Base-by-base conservation (phyloP, 2,888 invertebrate genomes). In the Zelleria hepariella region DNA sequence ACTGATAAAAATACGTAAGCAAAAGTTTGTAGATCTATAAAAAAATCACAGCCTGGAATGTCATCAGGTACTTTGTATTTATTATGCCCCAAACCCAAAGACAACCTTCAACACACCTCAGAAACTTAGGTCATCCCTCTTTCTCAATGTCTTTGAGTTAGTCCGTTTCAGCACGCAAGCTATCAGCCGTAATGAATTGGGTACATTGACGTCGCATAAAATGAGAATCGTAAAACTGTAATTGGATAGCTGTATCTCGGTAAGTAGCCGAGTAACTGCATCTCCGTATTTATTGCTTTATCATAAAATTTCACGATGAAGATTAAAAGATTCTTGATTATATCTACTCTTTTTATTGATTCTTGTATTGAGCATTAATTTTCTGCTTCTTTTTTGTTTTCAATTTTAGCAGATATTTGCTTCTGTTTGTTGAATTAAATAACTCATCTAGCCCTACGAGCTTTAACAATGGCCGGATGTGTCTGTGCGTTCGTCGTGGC, bases 381-480 rank as follows among this genome's bases (percentile, higher is more conserved):
- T n/a, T n/a, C n/a, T n/a, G n/a, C n/a, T n/a, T n/a, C n/a, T n/a
- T n/a, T n/a, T n/a, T n/a, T n/a, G n/a, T n/a, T n/a, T 32, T 42
- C 10, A 42, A 42, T 42, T 42, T 42, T 7, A 15, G 10, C 15
- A 42, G n/a, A n/a, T n/a, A n/a, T n/a, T 42, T 42, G 10, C 32
- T 42, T 42, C 32, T 42, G 32, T 42, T 42, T 42, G 15, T 42
- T 10, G 7, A 32, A 32, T 32, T 32, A 10, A 10, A 42, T 6
- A 15, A 15, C 15, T 42, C 32, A 15, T 15, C 32, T 42, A 42
- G 32, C 32, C 32, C 32, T 3, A 2, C 32, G 32, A 42, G 32
- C 10, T 5, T 8, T 20, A 67, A 80, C 79, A 80, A 80, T 80
- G 73, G 72, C 68, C 80, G 80, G 80, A 80, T 78, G 80, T 76